A percentile compares a stretch with the other conserved stretches of the same genome.
These are phyloP conservation scores for Gobionotothen gibberifrons DNA, from an alignment of 2,797 vertebrate genomes.

Conservation along the genomic window DNA sequence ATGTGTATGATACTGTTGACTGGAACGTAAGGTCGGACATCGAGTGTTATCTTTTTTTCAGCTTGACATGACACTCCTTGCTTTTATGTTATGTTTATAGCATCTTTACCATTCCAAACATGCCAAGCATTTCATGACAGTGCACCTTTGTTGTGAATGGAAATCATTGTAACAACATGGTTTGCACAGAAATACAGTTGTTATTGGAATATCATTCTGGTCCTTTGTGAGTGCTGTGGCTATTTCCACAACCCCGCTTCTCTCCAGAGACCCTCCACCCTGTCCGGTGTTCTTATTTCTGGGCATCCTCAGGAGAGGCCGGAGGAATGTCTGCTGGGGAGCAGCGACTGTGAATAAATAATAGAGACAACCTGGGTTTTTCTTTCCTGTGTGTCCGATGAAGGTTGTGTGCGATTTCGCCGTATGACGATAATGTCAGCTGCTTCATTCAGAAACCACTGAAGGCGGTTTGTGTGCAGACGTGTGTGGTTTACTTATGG, in stretches of 20 bases:
- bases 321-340: slow-evolving; percentile 69
- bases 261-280: slow-evolving; percentile 73
- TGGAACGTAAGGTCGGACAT: slow-evolving; percentile 35
- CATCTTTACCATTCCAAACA: slow-evolving; percentile 55
- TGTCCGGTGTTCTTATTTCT: slow-evolving; percentile 74
- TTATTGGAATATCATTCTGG: slow-evolving; percentile 26
- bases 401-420: slow-evolving; percentile 70
- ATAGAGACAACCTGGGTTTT: slow-evolving; percentile 80
- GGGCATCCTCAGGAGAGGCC: slow-evolving; percentile 71
- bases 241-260: slow-evolving; percentile 45
- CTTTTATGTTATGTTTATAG: slow-evolving; percentile 35
- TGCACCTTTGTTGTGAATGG: slow-evolving; percentile 27
- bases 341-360: slow-evolving; percentile 81
- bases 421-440: slow-evolving; percentile 52
- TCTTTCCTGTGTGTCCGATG: slow-evolving; percentile 78
- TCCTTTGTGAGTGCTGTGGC: slow-evolving; percentile 12
- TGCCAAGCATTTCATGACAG: slow-evolving; percentile 46
- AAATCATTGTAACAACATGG: slow-evolving; percentile 13
- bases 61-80: slow-evolving; percentile 28
- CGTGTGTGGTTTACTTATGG: slow-evolving; percentile 24
- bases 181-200: slow-evolving; percentile 30
- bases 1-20: slow-evolving; percentile 8
- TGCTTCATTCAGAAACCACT: slow-evolving; percentile 47
- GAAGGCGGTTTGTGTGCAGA: slow-evolving; percentile 21
- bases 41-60: slow-evolving; percentile 41